A percentile compares a stretch with the other conserved stretches of the same genome.
These are phyloP conservation scores for Mesopsocus fuscifrons DNA, from an alignment of 2,888 invertebrate genomes.

Conservation along the genomic window DNA sequence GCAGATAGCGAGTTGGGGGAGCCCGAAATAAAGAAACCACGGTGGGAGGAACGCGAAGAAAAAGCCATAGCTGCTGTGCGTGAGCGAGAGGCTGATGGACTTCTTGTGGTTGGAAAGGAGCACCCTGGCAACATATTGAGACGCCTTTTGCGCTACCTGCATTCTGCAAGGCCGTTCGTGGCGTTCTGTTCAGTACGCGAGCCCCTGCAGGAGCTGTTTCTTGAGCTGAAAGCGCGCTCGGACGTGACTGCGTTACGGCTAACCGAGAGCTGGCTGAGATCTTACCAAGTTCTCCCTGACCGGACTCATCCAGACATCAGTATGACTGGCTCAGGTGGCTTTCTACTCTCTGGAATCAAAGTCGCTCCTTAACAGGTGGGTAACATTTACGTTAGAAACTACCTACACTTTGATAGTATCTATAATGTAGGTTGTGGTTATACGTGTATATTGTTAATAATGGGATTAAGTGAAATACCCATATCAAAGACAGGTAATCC, in stretches of 20 bases:
- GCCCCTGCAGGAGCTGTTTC: constrained; percentile 67
- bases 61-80: constrained; percentile 40
- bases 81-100: constrained; percentile 43
- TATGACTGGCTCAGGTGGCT: constrained; percentile 80
- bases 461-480: too few species aligned
- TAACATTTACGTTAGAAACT: too few species aligned
- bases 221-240: constrained; percentile 48
- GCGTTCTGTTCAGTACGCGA: constrained; percentile 65
- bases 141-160: constrained; percentile 54
- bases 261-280: constrained; percentile 70
- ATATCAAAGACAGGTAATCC: too few species aligned
- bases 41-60: constrained; percentile 51
- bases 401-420: too few species aligned
- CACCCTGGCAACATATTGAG: constrained; percentile 66
- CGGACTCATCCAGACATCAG: constrained; percentile 89
- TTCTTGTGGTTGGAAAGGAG: constrained; percentile 64
- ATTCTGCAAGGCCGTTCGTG: constrained; percentile 65
- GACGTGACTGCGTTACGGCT: constrained; percentile 59
- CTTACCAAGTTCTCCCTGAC: constrained; percentile 75
- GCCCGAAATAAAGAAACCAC: constrained; percentile 32
- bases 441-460: too few species aligned
- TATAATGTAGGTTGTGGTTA: too few species aligned
- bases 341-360: constrained; percentile 52
- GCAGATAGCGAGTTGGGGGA: constrained; percentile 20
- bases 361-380: constrained; percentile 16